phyloP scores from a whole-genome alignment of 2,113 vertebrate species.

The Datnioides undecimradiatus region DNA sequence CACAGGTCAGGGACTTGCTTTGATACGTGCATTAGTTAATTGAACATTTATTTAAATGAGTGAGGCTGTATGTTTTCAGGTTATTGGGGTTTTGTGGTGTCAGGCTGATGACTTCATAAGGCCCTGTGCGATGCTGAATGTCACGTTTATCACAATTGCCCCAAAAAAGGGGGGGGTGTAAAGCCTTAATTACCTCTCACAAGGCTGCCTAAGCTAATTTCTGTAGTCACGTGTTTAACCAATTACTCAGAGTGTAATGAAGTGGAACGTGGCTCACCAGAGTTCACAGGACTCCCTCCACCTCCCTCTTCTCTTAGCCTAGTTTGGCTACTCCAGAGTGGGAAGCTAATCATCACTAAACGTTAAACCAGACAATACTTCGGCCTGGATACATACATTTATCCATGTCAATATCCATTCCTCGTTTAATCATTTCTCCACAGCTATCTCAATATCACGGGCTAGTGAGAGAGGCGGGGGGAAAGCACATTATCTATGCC shows the following conservation, averaged over 20 bases:
- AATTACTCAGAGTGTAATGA: conserved; percentile 78
- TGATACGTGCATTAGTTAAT: conserved; percentile 1
- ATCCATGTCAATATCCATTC: conserved; percentile 66
- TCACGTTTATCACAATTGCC: conserved; percentile 2
- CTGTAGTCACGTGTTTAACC: conserved; percentile 67
- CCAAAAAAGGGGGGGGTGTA: neutral
- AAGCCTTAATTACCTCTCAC: conserved; percentile 70
- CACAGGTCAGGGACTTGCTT: neutral
- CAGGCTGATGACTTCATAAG: conserved; percentile 27
- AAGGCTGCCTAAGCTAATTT: conserved; percentile 72
- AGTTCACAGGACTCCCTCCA: conserved; percentile 60
- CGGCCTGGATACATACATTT: conserved; percentile 61
- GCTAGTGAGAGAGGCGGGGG: conserved; percentile 45
- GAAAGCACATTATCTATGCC: conserved; percentile 77
- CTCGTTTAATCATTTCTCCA: conserved; percentile 68
- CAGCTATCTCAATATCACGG: conserved; percentile 76
- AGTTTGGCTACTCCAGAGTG: conserved; percentile 51
- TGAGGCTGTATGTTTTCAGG: neutral
- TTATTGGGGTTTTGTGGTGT: conserved; percentile 1
- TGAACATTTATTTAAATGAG: neutral
- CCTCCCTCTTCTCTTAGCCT: conserved; percentile 31
- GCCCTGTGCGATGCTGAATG: neutral
- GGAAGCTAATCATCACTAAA: conserved; percentile 64
- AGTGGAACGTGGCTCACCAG: conserved; percentile 69
- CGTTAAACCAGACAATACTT: conserved; percentile 59